Percentiles rank a stretch among this genome's conserved stretches.
These are phyloP conservation scores for Peromyscus maniculatus DNA, from an alignment of 2,113 vertebrate species.

Conservation along the genomic window DNA sequence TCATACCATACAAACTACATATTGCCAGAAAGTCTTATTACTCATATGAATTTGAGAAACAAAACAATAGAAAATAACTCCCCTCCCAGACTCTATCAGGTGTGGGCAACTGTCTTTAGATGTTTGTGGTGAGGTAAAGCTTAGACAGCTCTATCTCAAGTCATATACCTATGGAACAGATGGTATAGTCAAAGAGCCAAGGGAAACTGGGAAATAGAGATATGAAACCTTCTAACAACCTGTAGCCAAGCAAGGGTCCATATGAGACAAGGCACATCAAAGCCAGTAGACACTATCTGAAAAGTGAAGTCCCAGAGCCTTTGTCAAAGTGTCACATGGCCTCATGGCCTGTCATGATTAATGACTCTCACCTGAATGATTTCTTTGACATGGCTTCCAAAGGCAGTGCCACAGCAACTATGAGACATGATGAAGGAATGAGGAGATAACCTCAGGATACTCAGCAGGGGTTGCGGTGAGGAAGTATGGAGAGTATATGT, in stretches of 20 bases:
- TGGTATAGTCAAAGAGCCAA: not conserved
- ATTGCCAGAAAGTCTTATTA: not conserved
- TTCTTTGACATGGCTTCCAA: not conserved
- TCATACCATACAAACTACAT: not conserved
- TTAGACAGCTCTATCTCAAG: not conserved
- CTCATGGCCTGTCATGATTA: not conserved
- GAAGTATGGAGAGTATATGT: not conserved
- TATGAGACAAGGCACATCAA: constrained; percentile 9
- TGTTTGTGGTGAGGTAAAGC: not conserved
- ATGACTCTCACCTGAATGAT: not conserved
- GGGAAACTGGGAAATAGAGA: constrained; percentile 18
- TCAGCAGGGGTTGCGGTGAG: not conserved
- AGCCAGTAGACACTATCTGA: constrained; percentile 2
- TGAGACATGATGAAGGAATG: not conserved
- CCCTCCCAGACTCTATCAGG: not conserved
- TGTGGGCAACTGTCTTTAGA: not conserved
- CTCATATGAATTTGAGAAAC: not conserved
- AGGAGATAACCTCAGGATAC: not conserved
- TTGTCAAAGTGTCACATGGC: constrained; percentile 8
- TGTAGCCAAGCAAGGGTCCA: not conserved
- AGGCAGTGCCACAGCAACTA: not conserved
- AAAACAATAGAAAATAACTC: not conserved
- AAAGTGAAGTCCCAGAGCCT: not conserved
- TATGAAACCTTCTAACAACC: not conserved
- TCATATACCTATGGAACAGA: not conserved